phyloP scores from a whole-genome alignment of 2,888 invertebrate genomes.

The Lasioglossum figueresi region DNA sequence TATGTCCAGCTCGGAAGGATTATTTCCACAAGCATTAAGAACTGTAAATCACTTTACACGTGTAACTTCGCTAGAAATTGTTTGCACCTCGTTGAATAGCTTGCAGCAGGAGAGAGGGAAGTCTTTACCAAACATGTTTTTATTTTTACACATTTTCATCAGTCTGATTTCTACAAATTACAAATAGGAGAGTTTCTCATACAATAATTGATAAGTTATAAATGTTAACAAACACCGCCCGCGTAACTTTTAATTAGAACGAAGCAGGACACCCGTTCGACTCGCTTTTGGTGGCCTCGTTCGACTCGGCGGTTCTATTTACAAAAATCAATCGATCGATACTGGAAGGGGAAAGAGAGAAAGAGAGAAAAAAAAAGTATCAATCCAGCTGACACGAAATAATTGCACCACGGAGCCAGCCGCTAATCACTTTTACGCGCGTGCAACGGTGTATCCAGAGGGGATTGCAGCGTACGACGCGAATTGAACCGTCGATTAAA shows the following conservation, averaged over 20 bases:
- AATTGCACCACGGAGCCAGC: slow-evolving; percentile 72
- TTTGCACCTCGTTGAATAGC: not conserved
- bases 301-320: slow-evolving; percentile 9
- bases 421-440: slow-evolving; percentile 75
- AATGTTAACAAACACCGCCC: not conserved
- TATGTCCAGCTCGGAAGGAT: not conserved
- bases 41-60: not conserved
- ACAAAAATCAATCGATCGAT: slow-evolving; percentile 20
- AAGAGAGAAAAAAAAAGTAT: slow-evolving; percentile 15
- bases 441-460: slow-evolving; percentile 62
- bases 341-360: not conserved
- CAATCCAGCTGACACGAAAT: slow-evolving; percentile 60
- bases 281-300: not conserved
- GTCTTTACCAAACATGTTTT: not conserved
- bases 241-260: not conserved
- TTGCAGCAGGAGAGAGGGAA: not conserved
- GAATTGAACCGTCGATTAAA: slow-evolving; percentile 79
- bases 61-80: not conserved
- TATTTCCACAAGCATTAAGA: not conserved
- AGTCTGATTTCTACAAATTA: not conserved
- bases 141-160: not conserved
- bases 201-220: not conserved
- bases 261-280: not conserved
- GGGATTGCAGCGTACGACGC: slow-evolving; percentile 54
- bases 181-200: not conserved